Evolutionary conservation across 2,113 vertebrate genomes (phyloP).

Genomic region (Dunckerocampus dactyliophorus): DNA sequence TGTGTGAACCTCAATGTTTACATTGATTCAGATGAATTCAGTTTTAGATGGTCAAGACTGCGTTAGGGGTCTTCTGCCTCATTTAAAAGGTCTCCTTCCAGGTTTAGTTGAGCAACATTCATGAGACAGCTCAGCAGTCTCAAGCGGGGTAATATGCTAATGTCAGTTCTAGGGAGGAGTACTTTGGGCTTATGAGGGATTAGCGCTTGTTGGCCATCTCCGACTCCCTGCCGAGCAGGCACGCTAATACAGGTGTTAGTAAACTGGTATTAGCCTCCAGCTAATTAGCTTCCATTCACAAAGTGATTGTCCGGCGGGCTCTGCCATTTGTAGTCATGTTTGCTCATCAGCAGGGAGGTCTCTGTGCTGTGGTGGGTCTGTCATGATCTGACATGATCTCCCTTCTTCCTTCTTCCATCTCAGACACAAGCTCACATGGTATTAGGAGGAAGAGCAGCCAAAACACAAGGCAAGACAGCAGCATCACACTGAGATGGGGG

Average conservation of each 20-base stretch:
- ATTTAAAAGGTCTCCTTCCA: slow-evolving; percentile 34
- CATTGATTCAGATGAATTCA: too few species aligned
- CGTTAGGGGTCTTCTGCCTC: not conserved
- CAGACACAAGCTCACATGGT: slow-evolving; percentile 10
- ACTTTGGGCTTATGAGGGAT: slow-evolving; percentile 85
- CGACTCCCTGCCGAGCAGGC: slow-evolving; percentile 73
- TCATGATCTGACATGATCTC: slow-evolving; percentile 70
- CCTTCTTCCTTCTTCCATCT: slow-evolving; percentile 44
- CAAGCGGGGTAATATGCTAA: slow-evolving; percentile 86
- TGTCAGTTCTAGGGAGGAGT: slow-evolving; percentile 65
- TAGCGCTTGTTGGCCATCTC: slow-evolving; percentile 82
- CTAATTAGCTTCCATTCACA: slow-evolving; percentile 82
- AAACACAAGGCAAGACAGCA: not conserved
- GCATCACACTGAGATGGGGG: not conserved
- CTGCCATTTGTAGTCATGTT: slow-evolving; percentile 77
- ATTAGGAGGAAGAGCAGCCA: slow-evolving; percentile 8
- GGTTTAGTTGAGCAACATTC: slow-evolving; percentile 57
- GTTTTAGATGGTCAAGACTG: too few species aligned
- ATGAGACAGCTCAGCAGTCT: slow-evolving; percentile 65
- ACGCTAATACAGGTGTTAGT: slow-evolving; percentile 93
- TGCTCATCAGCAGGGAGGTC: slow-evolving; percentile 77
- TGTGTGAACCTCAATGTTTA: too few species aligned
- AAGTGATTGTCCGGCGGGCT: slow-evolving; percentile 68
- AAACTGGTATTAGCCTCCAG: slow-evolving; percentile 81
- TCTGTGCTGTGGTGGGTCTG: slow-evolving; percentile 85